Conservation (phyloP, 2,113 vertebrate genomes). For the Axis porcinus region DNA sequence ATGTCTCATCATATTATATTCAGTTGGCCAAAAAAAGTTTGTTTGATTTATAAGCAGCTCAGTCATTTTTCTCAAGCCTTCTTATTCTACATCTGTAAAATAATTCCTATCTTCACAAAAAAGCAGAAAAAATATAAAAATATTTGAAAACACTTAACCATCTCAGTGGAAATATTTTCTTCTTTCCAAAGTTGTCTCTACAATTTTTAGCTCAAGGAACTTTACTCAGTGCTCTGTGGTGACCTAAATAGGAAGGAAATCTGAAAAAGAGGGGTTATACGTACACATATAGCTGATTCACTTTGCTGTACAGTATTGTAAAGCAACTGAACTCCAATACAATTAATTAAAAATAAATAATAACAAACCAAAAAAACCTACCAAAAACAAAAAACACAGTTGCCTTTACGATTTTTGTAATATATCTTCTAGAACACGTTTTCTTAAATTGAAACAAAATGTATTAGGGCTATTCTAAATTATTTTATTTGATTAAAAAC, state of each 20-base stretch:
- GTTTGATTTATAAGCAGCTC: background rate
- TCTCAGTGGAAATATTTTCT: background rate
- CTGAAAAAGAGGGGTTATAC: background rate
- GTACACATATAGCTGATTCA: background rate
- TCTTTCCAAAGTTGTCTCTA: background rate
- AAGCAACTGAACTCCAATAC: background rate
- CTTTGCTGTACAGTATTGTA: background rate
- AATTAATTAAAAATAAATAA: background rate
- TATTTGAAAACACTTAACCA: background rate
- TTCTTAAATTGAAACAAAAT: background rate
- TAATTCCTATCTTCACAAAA: background rate
- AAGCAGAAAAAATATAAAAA: background rate
- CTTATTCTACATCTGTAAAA: background rate
- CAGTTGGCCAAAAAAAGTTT: background rate
- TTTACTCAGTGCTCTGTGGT: background rate
- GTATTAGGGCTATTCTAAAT: background rate
- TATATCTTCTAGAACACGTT: background rate
- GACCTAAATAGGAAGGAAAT: background rate
- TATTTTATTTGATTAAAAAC: background rate
- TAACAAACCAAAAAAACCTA: background rate
- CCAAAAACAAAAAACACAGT: background rate
- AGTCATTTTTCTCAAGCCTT: background rate
- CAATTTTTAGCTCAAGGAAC: background rate
- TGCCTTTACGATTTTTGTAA: background rate
- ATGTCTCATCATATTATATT: background rate